Evolutionary conservation across 2,888 invertebrate species (phyloP), one percentile per base, ranked within the genome.

Genomic region (Lasioglossum calceatum): DNA sequence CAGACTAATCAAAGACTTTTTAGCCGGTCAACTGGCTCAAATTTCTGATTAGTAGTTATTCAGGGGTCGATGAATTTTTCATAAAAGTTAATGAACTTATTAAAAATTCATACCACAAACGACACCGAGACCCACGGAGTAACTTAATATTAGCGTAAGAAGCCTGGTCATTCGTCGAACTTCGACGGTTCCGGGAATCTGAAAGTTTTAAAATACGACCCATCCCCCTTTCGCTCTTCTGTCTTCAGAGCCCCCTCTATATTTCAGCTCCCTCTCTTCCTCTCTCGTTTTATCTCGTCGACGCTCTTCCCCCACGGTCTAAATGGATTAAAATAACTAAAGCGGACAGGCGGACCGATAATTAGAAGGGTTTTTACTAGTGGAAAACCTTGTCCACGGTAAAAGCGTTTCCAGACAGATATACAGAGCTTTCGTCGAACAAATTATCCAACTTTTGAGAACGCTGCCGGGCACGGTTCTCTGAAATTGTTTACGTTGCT

Each of bases 311-410:
- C 32, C 7, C 36, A 32, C 67, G 67, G 67, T 67, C 67, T 67
- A 36, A 67, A 67, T 67, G 81, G 86, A 82, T 82, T 87, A 80
- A 80, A 87, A 82, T 87, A 87, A 85, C 81, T 39, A 75, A 82
- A 77, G n/a, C 73, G 39, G 80, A 82, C 77, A 74, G 82, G 75
- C 67, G 44, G 77, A 54, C 77, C 84, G 87, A 92, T 92, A 92
- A 93, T 93, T 93, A 94, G 90, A 92, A 91, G 86, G 86, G 89
- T 89, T 91, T 93, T 79, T 82, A 87, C 81, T 79, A 93, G 92
- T 92, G 92, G 90, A 87, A 88, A 92, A 87, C 82, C 92, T 86
- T 93, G 93, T 93, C 89, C 86, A 27, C 89, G 88, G 92, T 93
- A 92, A 93, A 93, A 93, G 92, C 92, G 91, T 92, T 85, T 90